Evolutionary conservation across 2,888 invertebrate species (phyloP).

Genomic region (Macrosoma leucophasiata): DNA sequence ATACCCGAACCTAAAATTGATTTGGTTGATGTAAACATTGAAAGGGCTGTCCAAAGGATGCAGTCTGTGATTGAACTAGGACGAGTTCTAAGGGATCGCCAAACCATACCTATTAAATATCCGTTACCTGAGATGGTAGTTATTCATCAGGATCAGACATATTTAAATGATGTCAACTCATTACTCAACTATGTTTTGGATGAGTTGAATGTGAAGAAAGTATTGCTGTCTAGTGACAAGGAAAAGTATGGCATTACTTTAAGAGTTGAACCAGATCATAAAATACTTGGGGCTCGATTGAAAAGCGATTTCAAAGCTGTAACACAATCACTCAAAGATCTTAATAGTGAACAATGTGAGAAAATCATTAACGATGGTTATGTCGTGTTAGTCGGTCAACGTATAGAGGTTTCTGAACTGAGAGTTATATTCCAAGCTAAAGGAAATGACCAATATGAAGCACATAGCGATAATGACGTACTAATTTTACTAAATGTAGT

Average conservation of each 20-base stretch:
- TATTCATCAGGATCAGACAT: slow-evolving; percentile 88
- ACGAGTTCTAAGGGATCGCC: slow-evolving; percentile 92
- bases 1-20: slow-evolving; percentile 83
- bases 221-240: slow-evolving; percentile 92
- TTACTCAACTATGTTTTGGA: slow-evolving; percentile 91
- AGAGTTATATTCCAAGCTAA: slow-evolving; percentile 87
- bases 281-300: slow-evolving; percentile 89
- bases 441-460: slow-evolving; percentile 86
- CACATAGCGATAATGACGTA: slow-evolving; percentile 92
- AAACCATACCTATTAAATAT: slow-evolving; percentile 96
- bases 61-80: slow-evolving; percentile 97
- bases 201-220: slow-evolving; percentile 92
- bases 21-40: slow-evolving; percentile 89
- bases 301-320: slow-evolving; percentile 94
- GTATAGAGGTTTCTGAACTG: slow-evolving; percentile 85
- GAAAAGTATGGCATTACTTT: slow-evolving; percentile 93
- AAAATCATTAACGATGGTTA: slow-evolving; percentile 81
- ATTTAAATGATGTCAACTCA: slow-evolving; percentile 85
- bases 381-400: slow-evolving; percentile 84
- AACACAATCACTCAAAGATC: slow-evolving; percentile 84
- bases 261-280: slow-evolving; percentile 96
- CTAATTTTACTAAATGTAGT: slow-evolving; percentile 92
- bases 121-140: slow-evolving; percentile 97
- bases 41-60: slow-evolving; percentile 93
- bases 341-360: slow-evolving; percentile 87